Evolutionary conservation across 2,888 invertebrate species (phyloP).

Genomic region (Calameuta pallipes): DNA sequence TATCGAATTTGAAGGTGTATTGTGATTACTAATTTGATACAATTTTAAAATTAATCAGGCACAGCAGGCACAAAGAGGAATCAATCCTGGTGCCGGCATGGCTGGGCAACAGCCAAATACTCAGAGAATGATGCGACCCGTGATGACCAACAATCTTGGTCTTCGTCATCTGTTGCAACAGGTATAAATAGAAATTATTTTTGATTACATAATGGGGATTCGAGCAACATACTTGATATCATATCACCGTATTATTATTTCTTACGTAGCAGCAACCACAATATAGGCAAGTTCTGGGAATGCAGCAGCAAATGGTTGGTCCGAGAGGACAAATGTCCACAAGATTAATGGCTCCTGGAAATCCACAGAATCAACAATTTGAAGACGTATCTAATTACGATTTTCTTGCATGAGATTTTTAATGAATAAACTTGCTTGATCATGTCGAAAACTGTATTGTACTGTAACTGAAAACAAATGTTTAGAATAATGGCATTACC

Average conservation of each 20-base stretch:
- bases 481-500: not conserved
- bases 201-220: conserved; percentile 8
- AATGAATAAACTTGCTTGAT: not conserved
- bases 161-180: conserved; percentile 84
- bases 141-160: conserved; percentile 82
- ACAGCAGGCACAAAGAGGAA: conserved; percentile 62
- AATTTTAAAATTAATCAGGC: conserved; percentile 37
- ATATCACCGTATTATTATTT: conserved; percentile 12
- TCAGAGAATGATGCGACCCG: conserved; percentile 81
- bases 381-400: conserved; percentile 69
- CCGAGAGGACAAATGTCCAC: conserved; percentile 66
- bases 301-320: conserved; percentile 69
- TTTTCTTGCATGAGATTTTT: conserved; percentile 53
- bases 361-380: conserved; percentile 67
- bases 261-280: conserved; percentile 73
- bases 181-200: conserved; percentile 64
- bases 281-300: conserved; percentile 73
- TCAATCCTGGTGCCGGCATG: conserved; percentile 57
- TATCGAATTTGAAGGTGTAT: not conserved
- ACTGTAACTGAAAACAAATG: not conserved
- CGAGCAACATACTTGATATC: conserved; percentile 11
- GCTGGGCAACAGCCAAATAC: conserved; percentile 65
- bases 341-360: conserved; percentile 62
- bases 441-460: not conserved
- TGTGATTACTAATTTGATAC: not conserved